Conservation (phyloP, 2,797 vertebrate genomes). For the Coreius guichenoti region DNA sequence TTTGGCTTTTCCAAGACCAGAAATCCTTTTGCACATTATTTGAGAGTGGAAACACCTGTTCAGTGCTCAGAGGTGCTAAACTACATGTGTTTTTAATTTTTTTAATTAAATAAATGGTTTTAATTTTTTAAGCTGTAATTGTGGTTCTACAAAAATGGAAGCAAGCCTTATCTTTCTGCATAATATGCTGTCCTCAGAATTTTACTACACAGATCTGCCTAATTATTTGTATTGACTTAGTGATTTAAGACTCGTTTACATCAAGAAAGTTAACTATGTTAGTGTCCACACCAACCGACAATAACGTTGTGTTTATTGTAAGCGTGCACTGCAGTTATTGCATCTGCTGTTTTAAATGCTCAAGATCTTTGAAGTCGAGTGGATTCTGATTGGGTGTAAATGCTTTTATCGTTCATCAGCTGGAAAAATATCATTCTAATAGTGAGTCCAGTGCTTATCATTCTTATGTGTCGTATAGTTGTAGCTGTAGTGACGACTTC, state of each 20-base stretch:
- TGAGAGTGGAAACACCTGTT: constrained; percentile 25
- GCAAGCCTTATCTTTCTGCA: background rate
- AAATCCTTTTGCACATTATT: constrained; percentile 34
- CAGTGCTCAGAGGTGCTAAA: constrained; percentile 39
- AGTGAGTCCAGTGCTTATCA: background rate
- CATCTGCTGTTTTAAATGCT: background rate
- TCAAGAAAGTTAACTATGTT: background rate
- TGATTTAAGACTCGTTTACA: background rate
- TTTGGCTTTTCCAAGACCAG: constrained; percentile 29
- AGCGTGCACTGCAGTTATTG: background rate
- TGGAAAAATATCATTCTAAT: background rate
- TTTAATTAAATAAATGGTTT: background rate
- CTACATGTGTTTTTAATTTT: constrained; percentile 8
- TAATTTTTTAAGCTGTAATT: constrained; percentile 1
- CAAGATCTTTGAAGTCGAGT: background rate
- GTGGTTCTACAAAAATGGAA: background rate
- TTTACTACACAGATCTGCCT: constrained; percentile 30
- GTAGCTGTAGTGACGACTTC: background rate
- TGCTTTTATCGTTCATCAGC: background rate
- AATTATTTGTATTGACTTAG: constrained; percentile 20
- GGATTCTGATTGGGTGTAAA: background rate
- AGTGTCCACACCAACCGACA: background rate
- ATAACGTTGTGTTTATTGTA: background rate
- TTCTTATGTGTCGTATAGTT: background rate
- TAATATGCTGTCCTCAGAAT: constrained; percentile 12